Evolutionary conservation across 2,888 invertebrate species (phyloP), one percentile per base, ranked within the genome.

Genomic region (Acleris emargana): DNA sequence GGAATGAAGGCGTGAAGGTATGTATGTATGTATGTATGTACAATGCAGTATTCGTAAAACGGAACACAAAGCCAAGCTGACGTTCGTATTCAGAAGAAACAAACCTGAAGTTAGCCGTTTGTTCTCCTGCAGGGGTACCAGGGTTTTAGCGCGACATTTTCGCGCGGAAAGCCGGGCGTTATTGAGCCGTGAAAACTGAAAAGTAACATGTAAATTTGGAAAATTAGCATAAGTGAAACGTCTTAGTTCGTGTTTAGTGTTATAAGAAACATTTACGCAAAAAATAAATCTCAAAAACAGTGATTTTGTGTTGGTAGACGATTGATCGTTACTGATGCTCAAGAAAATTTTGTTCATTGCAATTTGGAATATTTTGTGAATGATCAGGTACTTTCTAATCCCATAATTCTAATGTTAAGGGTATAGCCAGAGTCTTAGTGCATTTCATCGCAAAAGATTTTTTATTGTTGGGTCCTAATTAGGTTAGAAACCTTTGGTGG

Each of bases 91-190:
- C 87, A 87, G 89, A 86, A 85, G 92, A 93, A 93, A 93, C 87
- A 92, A 89, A 86, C 86, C 73, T 90, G 93, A 93, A 93, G 88
- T 82, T 87, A 86, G 89, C 73, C 64, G 70, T 67, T 79, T 78
- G 77, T 84, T 71, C 76, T 76, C 78, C 81, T 81, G 79, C 77
- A 76, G 81, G 79, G 84, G 83, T 70, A 79, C 78, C 79, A 75
- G 83, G 85, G 85, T 88, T 89, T 92, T 89, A 90, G 89, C 92
- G 93, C 93, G 91, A 91, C 90, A 91, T 93, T 93, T 91, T 92
- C 93, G 93, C 93, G 93, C 93, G 93, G 91, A 91, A 92, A 89
- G 92, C 91, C 91, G 91, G 91, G 89, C 91, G 90, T 90, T 91
- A 92, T 90, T 84, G 87, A 91, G 90, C 90, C 89, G 89, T 91